Evolutionary conservation across 2,888 invertebrate genomes (phyloP).

Genomic region (Amblyteles armatorius): DNA sequence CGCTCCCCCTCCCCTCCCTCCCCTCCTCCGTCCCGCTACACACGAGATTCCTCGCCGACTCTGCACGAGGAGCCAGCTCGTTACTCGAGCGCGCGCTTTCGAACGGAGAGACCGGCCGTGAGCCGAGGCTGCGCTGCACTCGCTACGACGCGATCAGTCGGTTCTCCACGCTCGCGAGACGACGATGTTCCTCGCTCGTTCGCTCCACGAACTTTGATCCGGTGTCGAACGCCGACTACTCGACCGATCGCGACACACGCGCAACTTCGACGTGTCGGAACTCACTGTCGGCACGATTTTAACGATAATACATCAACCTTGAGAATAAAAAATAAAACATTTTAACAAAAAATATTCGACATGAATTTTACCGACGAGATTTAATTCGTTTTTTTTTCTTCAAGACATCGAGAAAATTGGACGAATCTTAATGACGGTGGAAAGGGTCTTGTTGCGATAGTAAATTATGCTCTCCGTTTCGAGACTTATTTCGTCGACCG

Average conservation of each 20-base stretch:
- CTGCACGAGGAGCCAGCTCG: constrained; percentile 66
- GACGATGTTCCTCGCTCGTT: constrained; percentile 73
- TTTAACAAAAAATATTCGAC: not conserved
- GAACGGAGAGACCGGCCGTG: constrained; percentile 76
- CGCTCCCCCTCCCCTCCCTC: constrained; percentile 5
- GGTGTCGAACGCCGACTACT: constrained; percentile 45
- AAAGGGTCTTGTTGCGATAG: not conserved
- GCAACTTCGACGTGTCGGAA: not conserved
- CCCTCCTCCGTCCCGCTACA: constrained; percentile 44
- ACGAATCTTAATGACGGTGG: not conserved
- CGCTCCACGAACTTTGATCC: constrained; percentile 75
- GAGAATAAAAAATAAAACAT: not conserved
- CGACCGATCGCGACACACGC: constrained; percentile 57
- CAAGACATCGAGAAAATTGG: not conserved
- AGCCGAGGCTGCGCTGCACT: constrained; percentile 58
- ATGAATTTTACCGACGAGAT: not conserved
- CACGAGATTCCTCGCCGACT: constrained; percentile 71
- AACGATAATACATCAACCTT: not conserved
- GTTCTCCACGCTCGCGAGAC: constrained; percentile 81
- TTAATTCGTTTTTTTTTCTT: not conserved
- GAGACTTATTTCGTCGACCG: not conserved
- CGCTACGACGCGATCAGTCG: constrained; percentile 76
- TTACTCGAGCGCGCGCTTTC: constrained; percentile 79
- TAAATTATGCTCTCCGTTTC: not conserved
- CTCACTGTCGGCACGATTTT: not conserved